Evolutionary conservation across 92 coral and sea anemone genomes (phyloP).

Genomic region (Micromussa lordhowensis): DNA sequence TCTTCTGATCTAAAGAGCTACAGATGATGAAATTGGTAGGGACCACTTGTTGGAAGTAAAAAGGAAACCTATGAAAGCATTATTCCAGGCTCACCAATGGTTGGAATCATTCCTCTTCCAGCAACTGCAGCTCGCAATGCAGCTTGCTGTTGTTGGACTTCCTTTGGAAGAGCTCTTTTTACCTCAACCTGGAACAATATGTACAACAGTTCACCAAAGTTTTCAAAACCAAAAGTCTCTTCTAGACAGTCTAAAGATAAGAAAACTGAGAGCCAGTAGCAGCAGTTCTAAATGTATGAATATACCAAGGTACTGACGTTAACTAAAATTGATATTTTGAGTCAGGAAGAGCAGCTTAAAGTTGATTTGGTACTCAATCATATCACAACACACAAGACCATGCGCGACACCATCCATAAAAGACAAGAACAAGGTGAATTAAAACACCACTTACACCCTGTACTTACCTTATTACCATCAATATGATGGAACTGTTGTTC

Average conservation of each 20-base stretch:
- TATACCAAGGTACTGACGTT: no score
- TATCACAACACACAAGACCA: background rate
- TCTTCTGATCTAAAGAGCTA: background rate
- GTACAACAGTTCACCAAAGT: background rate
- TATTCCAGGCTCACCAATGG: slow-evolving; percentile 64
- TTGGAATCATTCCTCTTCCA: slow-evolving; percentile 80
- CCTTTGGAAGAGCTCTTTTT: slow-evolving; percentile 95
- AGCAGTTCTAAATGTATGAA: no score
- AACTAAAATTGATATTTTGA: no score
- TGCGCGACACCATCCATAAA: background rate
- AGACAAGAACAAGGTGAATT: background rate
- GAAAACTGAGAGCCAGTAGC: no score
- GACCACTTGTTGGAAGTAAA: background rate
- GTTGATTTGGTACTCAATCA: background rate
- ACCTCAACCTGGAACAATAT: slow-evolving; percentile 87
- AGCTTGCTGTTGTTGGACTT: slow-evolving; percentile 95
- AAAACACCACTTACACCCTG: background rate
- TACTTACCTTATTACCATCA: slow-evolving; percentile 98
- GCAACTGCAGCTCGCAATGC: slow-evolving; percentile 86
- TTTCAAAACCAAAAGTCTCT: background rate
- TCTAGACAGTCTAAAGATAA: no score
- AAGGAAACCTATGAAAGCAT: background rate
- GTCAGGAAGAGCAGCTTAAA: no score
- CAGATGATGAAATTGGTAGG: background rate
- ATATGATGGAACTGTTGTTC: slow-evolving; percentile 93